Evolutionary conservation across 1,140 invertebrate species (phyloP), one percentile per base, ranked within the genome.

Genomic region (Thrips palmi): DNA sequence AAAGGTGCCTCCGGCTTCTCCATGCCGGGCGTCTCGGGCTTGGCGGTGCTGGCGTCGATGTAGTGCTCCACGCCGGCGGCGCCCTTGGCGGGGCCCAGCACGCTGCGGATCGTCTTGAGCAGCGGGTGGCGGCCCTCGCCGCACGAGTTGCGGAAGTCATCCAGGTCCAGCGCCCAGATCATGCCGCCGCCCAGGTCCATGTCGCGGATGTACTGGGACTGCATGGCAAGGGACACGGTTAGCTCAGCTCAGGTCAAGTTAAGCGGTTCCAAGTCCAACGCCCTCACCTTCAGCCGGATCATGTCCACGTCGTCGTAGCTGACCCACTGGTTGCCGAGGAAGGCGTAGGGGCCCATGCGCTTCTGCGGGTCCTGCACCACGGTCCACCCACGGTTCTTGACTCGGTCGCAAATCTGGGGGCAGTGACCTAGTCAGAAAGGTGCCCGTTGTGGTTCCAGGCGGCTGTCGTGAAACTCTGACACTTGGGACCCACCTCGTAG

Each of bases 321-420:
- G 2, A 89, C 79, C 87, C 86, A 91, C 52, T 91, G 82, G 38
- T 77, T 79, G 7, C 71, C 79, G 41, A 78, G 80, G 50, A 74
- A 81, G 1, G 84, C 82, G 50, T 80, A 87, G 0, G 86, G 85
- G 4, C 85, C 85, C 68, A 89, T 84, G 23, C 77, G 59, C 4
- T 67, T 58, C 23, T 73, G 53, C 7, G 71, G 63, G 52, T 87
- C 84, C 51, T 81, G 70, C 0, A 84, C 71, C 0, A 85, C 68
- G 2, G 63, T 75, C 82, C 83, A 92, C 2, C 72, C 75, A 27
- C 68, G 63, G 47, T 74, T 75, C 37, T 62, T 68, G n/a, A 86
- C 62, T 33, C 74, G 65, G 39, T 82, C 69, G 49, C 84, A 88
- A 45, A 88, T 88, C 67, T 84, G 40, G 33, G 54, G 54, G 24